Base-by-base conservation (phyloP, 1,140 invertebrate species). In the Bombus huntii region DNA sequence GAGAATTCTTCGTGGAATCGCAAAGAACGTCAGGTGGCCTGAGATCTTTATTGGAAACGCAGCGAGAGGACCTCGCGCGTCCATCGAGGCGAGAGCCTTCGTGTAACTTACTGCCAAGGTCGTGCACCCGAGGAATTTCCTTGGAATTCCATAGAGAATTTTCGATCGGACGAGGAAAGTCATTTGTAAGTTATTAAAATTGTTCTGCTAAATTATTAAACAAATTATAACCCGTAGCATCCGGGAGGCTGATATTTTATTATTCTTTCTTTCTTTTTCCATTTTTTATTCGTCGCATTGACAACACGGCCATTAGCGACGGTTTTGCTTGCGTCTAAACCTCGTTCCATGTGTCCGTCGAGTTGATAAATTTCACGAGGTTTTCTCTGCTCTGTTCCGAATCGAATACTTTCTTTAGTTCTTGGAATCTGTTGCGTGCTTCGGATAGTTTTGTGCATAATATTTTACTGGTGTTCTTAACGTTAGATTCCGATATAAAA, bases 21-120 rank as follows among this genome's bases (percentile, higher is more conserved):
- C 62, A 31, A 88, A 39, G 80, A 81, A 72, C 87, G 80, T 78
- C 89, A 87, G 77, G 44, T 81, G 81, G 78, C 65, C 47, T 57
- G 87, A 88, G 57, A 87, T 89, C 75, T 87, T 76, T 76, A 87
- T 84, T 90, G 59, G 72, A 66, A 80, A 68, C 68, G 37, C 25
- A 65, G 59, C 65, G 68, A 62, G 68, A 47, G 42, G 71, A 62
- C 9, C 47, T 44, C 22, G 66, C 47, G 66, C 8, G 37, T 62
- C 62, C 71, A 5, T 39, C 8, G 22, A 31, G 39, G 66, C 22
- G 57, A 73, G 39, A 78, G 8, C 25, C 75, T 59, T 65, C 57
- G 75, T 39, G 75, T 39, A 78, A 70, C 34, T 75, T 42, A 65
- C 25, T 65, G 57, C 77, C 62, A 78, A 88, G 81, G 59, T 81